These are phyloP conservation scores for Trachelus troglodyta DNA, from an alignment of 2,888 invertebrate species.

Conservation along the genomic window DNA sequence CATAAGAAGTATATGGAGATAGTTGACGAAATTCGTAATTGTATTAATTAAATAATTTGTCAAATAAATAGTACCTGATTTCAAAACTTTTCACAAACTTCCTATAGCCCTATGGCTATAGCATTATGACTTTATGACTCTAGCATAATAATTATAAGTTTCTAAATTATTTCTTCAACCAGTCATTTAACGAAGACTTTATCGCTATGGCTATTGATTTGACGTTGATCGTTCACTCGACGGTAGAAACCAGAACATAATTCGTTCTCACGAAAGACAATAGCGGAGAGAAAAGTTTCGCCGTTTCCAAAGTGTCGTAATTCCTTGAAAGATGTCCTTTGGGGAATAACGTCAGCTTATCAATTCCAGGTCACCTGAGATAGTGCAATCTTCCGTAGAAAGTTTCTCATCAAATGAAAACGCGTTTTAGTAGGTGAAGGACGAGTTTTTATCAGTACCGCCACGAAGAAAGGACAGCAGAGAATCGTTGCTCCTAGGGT, in stretches of 20 bases:
- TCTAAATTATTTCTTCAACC: neutral
- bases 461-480: neutral
- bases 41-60: neutral
- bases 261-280: neutral
- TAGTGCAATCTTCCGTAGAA: neutral
- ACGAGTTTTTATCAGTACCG: neutral
- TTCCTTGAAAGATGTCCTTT: neutral
- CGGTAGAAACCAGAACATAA: neutral
- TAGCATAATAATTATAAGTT: neutral
- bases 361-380: neutral
- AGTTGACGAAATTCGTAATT: constrained; percentile 26
- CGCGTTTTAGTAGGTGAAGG: neutral
- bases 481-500: neutral
- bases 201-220: neutral
- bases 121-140: too few species aligned
- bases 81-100: neutral
- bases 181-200: neutral
- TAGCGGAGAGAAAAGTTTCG: neutral
- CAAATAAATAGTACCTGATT: neutral
- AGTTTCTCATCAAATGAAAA: neutral
- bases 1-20: constrained; percentile 26
- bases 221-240: neutral
- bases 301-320: neutral
- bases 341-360: neutral
- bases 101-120: neutral